Evolutionary conservation across 2,888 invertebrate species (phyloP), one percentile per base, ranked within the genome.

Genomic region (Stegana nigrithorax): DNA sequence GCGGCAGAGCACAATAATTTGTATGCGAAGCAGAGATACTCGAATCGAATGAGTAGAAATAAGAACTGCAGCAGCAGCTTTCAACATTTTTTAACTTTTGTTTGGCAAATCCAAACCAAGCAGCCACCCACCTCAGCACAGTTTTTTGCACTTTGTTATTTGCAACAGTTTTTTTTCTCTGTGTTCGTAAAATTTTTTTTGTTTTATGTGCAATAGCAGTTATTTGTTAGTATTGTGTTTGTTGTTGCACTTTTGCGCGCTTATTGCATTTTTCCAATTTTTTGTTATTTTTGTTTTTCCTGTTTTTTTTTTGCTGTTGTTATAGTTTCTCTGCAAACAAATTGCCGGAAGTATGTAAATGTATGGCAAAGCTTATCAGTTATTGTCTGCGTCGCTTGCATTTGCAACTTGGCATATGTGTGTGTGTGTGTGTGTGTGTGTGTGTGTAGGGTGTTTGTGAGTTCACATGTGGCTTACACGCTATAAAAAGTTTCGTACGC

Each of bases 321-420:
- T 32, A n/a, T 27, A 19, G 6, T 45, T 19, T 4, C 75, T 70
- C 71, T 73, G 64, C 70, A 79, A 76, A 76, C 78, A 77, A 76
- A 79, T 79, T 77, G 75, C 78, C 73, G 75, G 79, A 76, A 76
- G 78, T 76, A 76, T 76, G 75, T 79, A 79, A 76, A 76, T 76
- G 79, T 64, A 75, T 76, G 78, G 79, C 70, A 75, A 68, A 73
- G 75, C 75, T 76, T 76, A 76, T 76, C 75, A 76, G 75, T 79
- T 79, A 79, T 79, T 79, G 75, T 77, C 73, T 69, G 78, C 70
- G 68, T 36, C 72, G 76, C 68, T 65, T 61, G 65, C 47, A 59
- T 56, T 62, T 59, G 39, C 56, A 39, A 55, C 29, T 39, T 50
- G 21, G 17, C 14, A 19, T 26, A 32, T 5, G 8, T 3, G 8